These are phyloP conservation scores for Phthorimaea operculella DNA, from an alignment of 1,140 invertebrate species.

Conservation along the genomic window DNA sequence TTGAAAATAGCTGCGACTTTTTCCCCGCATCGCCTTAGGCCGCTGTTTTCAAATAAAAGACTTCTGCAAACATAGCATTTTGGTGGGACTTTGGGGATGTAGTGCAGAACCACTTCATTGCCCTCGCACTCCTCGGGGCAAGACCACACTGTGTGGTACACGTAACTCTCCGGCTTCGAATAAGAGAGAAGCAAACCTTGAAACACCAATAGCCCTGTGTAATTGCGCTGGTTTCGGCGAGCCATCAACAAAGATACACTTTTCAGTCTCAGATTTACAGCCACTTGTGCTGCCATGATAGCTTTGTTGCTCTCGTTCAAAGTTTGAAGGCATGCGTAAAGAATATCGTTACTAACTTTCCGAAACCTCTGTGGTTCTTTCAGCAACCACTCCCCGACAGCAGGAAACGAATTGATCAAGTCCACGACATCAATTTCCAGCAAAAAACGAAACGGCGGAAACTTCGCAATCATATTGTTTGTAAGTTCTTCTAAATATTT, in stretches of 20 bases:
- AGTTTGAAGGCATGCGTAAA: slow-evolving; percentile 41
- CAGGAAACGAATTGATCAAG: slow-evolving; percentile 34
- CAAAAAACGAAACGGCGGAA: slow-evolving; percentile 41
- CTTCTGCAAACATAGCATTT: slow-evolving; percentile 50
- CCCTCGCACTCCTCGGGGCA: slow-evolving; percentile 59
- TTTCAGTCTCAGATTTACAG: slow-evolving; percentile 36
- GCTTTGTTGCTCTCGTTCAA: slow-evolving; percentile 25
- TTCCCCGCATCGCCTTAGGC: slow-evolving; percentile 45
- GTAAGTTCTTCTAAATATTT: slow-evolving; percentile 33
- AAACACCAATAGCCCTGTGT: slow-evolving; percentile 26
- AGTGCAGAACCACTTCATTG: slow-evolving; percentile 47
- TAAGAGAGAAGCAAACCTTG: slow-evolving; percentile 37
- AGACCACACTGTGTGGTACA: slow-evolving; percentile 53
- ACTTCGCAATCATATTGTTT: slow-evolving; percentile 35
- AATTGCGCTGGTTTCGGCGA: slow-evolving; percentile 19
- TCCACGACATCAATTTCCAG: slow-evolving; percentile 50
- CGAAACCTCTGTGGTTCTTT: slow-evolving; percentile 44
- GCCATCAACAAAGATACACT: slow-evolving; percentile 28
- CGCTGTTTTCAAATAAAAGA: slow-evolving; percentile 48
- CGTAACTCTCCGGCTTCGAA: slow-evolving; percentile 39
- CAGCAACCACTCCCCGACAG: slow-evolving; percentile 35
- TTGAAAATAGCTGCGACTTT: slow-evolving; percentile 39
- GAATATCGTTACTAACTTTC: slow-evolving; percentile 38
- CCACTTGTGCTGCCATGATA: slow-evolving; percentile 33
- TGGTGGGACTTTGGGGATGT: slow-evolving; percentile 46